Base-by-base conservation (phyloP, 2,113 vertebrate species). In the Chaetura pelagica region DNA sequence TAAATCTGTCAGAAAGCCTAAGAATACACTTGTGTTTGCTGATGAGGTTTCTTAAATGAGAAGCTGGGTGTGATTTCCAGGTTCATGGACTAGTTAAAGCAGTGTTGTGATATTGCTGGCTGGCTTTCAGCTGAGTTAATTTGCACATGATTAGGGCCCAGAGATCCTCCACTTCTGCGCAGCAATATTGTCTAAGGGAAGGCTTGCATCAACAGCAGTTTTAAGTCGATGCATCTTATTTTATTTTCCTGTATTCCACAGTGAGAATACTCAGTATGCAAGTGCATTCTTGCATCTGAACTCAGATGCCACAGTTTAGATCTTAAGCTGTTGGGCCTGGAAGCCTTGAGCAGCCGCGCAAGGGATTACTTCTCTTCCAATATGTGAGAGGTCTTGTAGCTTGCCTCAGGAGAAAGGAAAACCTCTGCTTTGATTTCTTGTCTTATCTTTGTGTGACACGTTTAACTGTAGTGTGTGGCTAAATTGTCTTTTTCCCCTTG, bases 401-500 rank as follows among this genome's bases (percentile, higher is more conserved):
- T 73, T 82, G 63, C 19, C 46, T 21, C 26, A 55, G 46, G 59
- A 80, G 44, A 63, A 61, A 62, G 22, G 46, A 58, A 55, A 54
- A 21, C 58, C 49, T 9, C 32, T 34, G 20, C 18, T 94, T 76
- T 59, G 18, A 83, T 91, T 85, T 83, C 58, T 71, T 51, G 10
- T 61, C 46, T 85, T 82, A 57, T 48, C 34, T 89, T 40, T 86
- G 81, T 1, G 38, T 80, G 81, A 51, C 10, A 5, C 46, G 40
- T 90, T 90, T 35, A 44, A 84, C 83, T 26, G 42, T 4, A 55
- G 42, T 12, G 42, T 48, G 9, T 93, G 64, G 68, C 90, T 96
- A 49, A 94, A 63, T 26, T 69, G 38, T 90, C 72, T 95, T 66
- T 83, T 79, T 87, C 73, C 34, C 84, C 38, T 97, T 91, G 26